A percentile compares a stretch with the other conserved stretches of the same genome.
Evolutionary conservation across 2,797 vertebrate species (phyloP).

Genomic region (Eospalax fontanierii): DNA sequence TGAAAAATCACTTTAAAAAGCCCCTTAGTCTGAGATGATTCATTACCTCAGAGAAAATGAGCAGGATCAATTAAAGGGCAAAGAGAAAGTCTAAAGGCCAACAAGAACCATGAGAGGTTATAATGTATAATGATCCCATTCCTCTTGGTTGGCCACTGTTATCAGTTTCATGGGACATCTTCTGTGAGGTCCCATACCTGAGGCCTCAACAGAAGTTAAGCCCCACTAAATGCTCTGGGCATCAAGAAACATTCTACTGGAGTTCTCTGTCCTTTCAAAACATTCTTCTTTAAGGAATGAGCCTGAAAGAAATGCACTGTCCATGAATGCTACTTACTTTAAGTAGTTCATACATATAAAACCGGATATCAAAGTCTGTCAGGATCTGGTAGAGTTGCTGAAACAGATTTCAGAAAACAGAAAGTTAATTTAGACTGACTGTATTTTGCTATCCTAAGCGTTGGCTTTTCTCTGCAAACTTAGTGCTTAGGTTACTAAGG

Average conservation of each 20-base stretch:
- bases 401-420: conserved; percentile 84
- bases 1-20: background rate
- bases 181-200: background rate
- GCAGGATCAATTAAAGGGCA: conserved; percentile 30
- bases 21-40: background rate
- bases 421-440: conserved; percentile 72
- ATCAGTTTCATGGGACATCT: background rate
- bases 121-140: background rate
- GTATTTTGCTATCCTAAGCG: conserved; percentile 21
- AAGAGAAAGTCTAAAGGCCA: conserved; percentile 30
- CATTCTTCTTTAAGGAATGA: conserved; percentile 31
- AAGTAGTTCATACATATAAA: conserved; percentile 99
- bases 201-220: background rate
- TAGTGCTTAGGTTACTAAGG: background rate
- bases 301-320: conserved; percentile 15
- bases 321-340: conserved; percentile 92
- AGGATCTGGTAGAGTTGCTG: conserved; percentile 99
- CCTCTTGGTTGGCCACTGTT: background rate
- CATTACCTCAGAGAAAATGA: conserved; percentile 28
- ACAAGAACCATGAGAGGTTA: background rate
- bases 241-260: conserved; percentile 30
- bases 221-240: conserved; percentile 9
- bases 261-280: conserved; percentile 37
- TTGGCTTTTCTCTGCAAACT: background rate
- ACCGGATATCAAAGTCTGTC: conserved; percentile 98